Evolutionary conservation across 2,888 invertebrate genomes (phyloP), one percentile per base, ranked within the genome.

Genomic region (Allolobophora icterica): DNA sequence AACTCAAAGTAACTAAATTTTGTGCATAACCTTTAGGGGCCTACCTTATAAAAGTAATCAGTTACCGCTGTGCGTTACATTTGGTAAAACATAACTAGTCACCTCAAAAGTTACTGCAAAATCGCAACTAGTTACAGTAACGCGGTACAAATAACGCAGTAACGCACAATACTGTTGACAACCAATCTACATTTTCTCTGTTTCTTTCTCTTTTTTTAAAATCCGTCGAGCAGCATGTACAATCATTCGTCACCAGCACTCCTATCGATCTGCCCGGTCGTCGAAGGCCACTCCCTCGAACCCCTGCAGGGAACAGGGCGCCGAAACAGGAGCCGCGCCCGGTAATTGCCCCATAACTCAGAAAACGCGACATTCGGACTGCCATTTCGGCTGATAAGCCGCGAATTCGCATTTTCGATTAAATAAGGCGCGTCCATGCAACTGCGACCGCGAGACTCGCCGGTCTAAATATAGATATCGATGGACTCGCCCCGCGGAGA

Each of bases 341-440:
- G 6, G 71, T 71, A 71, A 71, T 71, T 71, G 71, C 71, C 13
- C 30, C 71, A 71, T 71, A 71, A n/a, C 71, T 71, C 71, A 71
- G 71, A n/a, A n/a, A n/a, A 71, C 11, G n/a, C 71, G 71, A 71
- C 71, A 71, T n/a, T 71, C n/a, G 30, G 71, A 71, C 71, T 30
- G 71, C 71, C 71, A 71, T 71, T 71, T 71, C 71, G 71, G 30
- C 30, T 71, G 71, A 71, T 71, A 71, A 71, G 71, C 71, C 71
- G 71, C n/a, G 71, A n/a, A 71, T 71, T 71, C 71, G 71, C 11
- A 71, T n/a, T 71, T 71, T 71, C 71, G 71, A 71, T 71, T n/a
- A 71, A 71, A n/a, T n/a, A 71, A 71, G 30, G n/a, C 71, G 71
- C 71, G 8, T 71, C 71, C 71, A n/a, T n/a, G 71, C 71, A 71